Evolutionary conservation across 2,888 invertebrate species (phyloP), one percentile per base, ranked within the genome.

Genomic region (Synanthedon vespiformis): DNA sequence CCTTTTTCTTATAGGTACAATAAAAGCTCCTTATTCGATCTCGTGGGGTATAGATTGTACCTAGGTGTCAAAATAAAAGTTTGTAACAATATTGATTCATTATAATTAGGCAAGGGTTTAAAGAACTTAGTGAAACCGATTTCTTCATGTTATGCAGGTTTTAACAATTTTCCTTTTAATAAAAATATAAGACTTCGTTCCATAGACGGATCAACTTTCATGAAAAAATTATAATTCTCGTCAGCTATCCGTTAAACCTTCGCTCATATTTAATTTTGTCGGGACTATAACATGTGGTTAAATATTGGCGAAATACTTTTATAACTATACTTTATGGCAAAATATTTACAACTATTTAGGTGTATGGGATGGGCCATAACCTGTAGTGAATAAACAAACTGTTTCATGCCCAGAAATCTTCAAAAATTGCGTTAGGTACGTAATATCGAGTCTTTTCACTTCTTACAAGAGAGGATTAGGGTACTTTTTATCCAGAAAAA

Each of bases 151-250:
- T 58, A 57, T 53, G 55, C 55, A 55, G 49, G 55, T 55, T 56
- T 58, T 51, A 58, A 54, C 56, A 59, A 63, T 58, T 61, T 57
- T 53, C 52, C 55, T 54, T 50, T 57, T n/a, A n/a, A n/a, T n/a
- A n/a, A n/a, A 52, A 57, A 57, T 55, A 52, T 57, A 55, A 57
- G 57, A 54, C 60, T 58, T 57, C 57, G 53, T 59, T 60, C 56
- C 57, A 59, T 58, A 55, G 57, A 60, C 14, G 58, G 57, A 55
- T 60, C 57, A 60, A 61, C 58, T 5, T 57, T 59, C 57, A 60
- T 53, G 55, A 61, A 61, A 55, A 60, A 59, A 57, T 57, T 54
- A 50, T 51, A 57, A 44, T 6, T 12, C 44, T 44, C 44, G 8
- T 44, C 12, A 12, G 44, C 44, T 12, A 52, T 49, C 40, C 44